Evolutionary conservation across 1,140 invertebrate genomes (phyloP).

Genomic region (Macrotrachela quadricornifera): DNA sequence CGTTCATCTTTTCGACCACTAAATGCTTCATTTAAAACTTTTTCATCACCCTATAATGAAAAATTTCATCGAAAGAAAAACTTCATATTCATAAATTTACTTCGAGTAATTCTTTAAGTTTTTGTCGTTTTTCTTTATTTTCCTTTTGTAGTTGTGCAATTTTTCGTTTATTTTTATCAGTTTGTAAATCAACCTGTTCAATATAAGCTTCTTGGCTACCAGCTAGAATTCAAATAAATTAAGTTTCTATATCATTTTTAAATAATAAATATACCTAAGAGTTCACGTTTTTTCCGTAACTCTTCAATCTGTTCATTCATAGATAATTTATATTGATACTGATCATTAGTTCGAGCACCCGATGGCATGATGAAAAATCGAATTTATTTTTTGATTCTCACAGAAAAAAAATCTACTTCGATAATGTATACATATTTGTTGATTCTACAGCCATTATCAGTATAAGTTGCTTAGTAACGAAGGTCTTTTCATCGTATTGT

Average conservation of each 20-base stretch:
- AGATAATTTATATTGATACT: neutral
- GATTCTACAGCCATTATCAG: no score
- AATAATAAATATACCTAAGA: no score
- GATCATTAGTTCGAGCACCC: neutral
- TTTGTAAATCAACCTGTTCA: slow-evolving; percentile 26
- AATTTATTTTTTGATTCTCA: neutral
- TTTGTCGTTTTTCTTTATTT: slow-evolving; percentile 23
- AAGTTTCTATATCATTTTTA: no score
- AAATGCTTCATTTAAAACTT: slow-evolving; percentile 29
- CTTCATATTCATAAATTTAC: slow-evolving; percentile 12
- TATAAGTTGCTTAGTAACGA: no score
- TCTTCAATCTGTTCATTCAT: neutral
- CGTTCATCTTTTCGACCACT: slow-evolving; percentile 23
- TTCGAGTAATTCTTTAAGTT: slow-evolving; percentile 21
- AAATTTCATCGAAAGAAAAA: neutral
- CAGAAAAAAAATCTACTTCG: no score
- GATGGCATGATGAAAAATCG: neutral
- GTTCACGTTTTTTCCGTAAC: neutral
- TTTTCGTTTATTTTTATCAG: slow-evolving; percentile 23
- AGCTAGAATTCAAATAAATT: slow-evolving; percentile 14
- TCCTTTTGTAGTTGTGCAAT: slow-evolving; percentile 23
- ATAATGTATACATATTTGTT: no score
- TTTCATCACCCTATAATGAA: slow-evolving; percentile 21
- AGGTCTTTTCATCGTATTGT: no score
- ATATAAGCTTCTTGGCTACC: slow-evolving; percentile 30